Conservation (phyloP, 2,797 vertebrate genomes). For the Spea hammondii region DNA sequence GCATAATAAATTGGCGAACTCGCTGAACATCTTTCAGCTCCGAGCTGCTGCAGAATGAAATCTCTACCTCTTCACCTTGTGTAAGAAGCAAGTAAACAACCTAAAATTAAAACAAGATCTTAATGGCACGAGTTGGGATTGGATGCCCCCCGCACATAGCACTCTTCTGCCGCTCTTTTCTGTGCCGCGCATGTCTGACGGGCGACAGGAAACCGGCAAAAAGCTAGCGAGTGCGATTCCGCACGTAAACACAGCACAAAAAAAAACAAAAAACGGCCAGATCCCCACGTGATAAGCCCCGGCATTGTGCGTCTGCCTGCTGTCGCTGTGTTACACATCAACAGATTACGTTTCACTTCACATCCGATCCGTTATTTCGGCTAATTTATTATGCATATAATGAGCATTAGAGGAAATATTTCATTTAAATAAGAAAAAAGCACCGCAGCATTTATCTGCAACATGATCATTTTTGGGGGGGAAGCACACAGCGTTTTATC, state of each 20-base stretch:
- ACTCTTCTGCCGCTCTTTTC: background rate
- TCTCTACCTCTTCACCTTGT: conserved; percentile 17
- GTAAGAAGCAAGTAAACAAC: conserved; percentile 23
- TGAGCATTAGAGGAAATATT: too few species aligned
- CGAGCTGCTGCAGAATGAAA: background rate
- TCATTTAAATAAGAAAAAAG: too few species aligned
- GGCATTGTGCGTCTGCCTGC: background rate
- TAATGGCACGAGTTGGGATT: background rate
- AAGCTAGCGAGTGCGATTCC: background rate
- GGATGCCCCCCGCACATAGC: conserved; percentile 7
- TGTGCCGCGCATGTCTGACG: background rate
- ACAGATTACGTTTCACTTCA: too few species aligned
- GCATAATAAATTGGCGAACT: background rate
- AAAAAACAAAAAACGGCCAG: background rate
- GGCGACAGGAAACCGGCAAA: too few species aligned
- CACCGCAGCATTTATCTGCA: too few species aligned
- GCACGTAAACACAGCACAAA: conserved; percentile 19
- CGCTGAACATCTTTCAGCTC: background rate
- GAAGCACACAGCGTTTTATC: too few species aligned
- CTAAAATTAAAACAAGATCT: conserved; percentile 29
- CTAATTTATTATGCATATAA: too few species aligned
- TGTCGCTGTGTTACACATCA: background rate
- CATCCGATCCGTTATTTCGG: too few species aligned
- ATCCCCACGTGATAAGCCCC: background rate
- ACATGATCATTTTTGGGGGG: too few species aligned